Base-by-base conservation (phyloP, 2,113 vertebrate species). In the Malurus elegans region DNA sequence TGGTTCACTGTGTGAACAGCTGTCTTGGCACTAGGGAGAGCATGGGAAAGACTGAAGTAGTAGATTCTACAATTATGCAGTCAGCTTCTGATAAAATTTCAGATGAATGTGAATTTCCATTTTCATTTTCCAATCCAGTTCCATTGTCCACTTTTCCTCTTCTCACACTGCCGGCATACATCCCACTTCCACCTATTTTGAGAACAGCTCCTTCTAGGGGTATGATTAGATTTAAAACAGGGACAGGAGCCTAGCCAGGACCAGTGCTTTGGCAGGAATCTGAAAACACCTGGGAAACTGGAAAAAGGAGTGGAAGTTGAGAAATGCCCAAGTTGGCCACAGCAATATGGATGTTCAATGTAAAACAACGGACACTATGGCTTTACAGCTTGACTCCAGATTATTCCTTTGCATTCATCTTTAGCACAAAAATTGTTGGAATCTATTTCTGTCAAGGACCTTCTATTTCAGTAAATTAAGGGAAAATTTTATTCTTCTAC, bases 401-500 rank as follows among this genome's bases (percentile, higher is more conserved):
- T 47, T 73, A 83, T 71, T 80, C 20, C 15, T 83, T 66, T 70
- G 24, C 10, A 36, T 76, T 79, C 7, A 16, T n/a, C 14, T 57
- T 85, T 57, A 85, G 36, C 18, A 82, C 6, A 79, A 72, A 87
- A 64, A 18, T 4, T 50, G 2, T 31, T 79, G 38, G 54, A 86
- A 73, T 13, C 53, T 2, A 34, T 61, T 83, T 91, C 14, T 88
- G 45, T 73, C 40, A 75, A 82, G 14, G 17, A 92, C 24, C n/a
- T 88, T 76, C 18, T 57, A 12, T 80, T 88, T 70, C 64, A 79
- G 18, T 50, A 88, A 86, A 76, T 91, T 79, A 83, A 79, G 92
- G 17, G 3, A 17, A 93, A 92, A 76, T 73, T 57, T 88, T 88
- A 69, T 42, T 76, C 57, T 48, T 23, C 36, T 42, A 47, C 15